Evolutionary conservation across 2,113 vertebrate species (phyloP).

Genomic region (Centropus bengalensis): DNA sequence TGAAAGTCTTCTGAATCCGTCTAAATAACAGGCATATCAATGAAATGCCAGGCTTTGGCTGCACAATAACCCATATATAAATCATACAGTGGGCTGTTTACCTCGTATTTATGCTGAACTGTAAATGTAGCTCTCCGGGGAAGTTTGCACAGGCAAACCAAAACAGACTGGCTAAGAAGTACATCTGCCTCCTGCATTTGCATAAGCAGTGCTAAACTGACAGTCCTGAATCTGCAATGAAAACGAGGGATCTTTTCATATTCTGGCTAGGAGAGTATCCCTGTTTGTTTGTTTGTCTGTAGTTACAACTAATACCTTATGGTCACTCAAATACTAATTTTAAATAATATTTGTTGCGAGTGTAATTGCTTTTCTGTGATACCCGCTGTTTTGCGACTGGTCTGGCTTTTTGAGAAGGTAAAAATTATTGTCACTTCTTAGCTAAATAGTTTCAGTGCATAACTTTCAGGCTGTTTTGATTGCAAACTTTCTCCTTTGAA

Average conservation of each 20-base stretch:
- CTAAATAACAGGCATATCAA: conserved; percentile 74
- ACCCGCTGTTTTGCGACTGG: neutral
- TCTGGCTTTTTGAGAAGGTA: neutral
- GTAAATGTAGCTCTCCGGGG: conserved; percentile 16
- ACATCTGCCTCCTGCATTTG: conserved; percentile 1
- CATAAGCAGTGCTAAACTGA: neutral
- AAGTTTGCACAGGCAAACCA: conserved; percentile 36
- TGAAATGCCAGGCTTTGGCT: conserved; percentile 50
- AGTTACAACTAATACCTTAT: neutral
- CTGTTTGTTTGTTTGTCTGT: neutral
- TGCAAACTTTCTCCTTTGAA: conserved; percentile 36
- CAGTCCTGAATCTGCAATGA: neutral
- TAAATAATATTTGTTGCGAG: neutral
- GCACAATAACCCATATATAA: conserved; percentile 54
- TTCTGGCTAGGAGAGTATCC: neutral
- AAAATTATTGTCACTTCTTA: conserved; percentile 9
- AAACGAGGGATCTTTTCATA: neutral
- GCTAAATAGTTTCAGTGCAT: neutral
- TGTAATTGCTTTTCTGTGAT: neutral
- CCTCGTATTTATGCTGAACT: neutral
- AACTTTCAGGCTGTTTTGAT: neutral
- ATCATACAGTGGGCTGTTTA: conserved; percentile 40
- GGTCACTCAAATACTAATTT: neutral
- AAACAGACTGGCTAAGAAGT: conserved; percentile 7
- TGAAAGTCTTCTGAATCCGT: conserved; percentile 70